These are phyloP conservation scores for Acromyrmex echinatior DNA, from an alignment of 1,140 invertebrate genomes.

Conservation along the genomic window DNA sequence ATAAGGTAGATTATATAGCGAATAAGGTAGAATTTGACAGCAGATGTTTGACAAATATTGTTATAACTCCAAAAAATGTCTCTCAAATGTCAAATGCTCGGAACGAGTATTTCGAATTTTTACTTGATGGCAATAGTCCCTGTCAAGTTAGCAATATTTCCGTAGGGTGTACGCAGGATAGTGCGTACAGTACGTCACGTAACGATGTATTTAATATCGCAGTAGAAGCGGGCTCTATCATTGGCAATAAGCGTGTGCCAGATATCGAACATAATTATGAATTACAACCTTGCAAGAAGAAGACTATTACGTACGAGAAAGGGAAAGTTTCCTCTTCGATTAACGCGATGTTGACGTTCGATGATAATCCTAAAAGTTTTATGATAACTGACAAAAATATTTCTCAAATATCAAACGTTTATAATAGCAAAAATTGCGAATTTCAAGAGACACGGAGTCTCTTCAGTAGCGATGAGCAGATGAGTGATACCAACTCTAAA, in stretches of 20 bases:
- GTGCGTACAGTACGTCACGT: constrained; percentile 23
- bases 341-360: not conserved
- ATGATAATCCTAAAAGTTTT: not conserved
- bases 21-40: not conserved
- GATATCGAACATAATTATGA: not conserved
- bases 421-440: not conserved
- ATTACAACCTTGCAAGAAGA: not conserved
- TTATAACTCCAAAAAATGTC: not conserved
- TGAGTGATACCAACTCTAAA: not conserved
- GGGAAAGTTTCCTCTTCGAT: not conserved
- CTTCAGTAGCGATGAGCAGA: too few species aligned
- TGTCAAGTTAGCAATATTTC: too few species aligned
- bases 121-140: not conserved
- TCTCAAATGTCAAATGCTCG: not conserved
- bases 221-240: not conserved
- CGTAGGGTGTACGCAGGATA: not conserved
- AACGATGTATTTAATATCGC: not conserved
- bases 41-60: not conserved
- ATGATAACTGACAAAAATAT: not conserved
- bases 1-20: too few species aligned
- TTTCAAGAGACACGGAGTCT: too few species aligned
- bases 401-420: not conserved
- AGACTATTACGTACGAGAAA: not conserved
- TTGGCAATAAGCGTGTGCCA: not conserved
- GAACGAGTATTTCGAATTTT: not conserved